These are phyloP conservation scores for Poeciliopsis turrubarensis DNA, from an alignment of 2,113 vertebrate genomes.

Conservation along the genomic window DNA sequence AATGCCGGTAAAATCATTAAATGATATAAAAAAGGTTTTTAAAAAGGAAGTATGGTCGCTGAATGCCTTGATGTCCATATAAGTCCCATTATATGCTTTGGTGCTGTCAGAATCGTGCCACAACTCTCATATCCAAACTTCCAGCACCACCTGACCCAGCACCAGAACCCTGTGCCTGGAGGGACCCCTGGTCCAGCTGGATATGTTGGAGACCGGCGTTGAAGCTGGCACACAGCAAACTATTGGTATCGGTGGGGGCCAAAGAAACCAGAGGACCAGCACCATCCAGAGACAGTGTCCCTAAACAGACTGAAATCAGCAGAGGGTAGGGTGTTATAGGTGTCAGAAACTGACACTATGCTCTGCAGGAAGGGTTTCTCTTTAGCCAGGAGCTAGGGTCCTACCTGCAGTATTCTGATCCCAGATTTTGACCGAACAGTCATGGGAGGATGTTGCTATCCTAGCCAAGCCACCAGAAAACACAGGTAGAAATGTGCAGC, in stretches of 20 bases:
- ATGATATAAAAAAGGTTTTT: background rate
- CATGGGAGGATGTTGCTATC: constrained; percentile 89
- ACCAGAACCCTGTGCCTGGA: constrained; percentile 54
- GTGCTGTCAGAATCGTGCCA: constrained; percentile 66
- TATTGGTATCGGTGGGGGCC: constrained; percentile 77
- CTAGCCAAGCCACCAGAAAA: constrained; percentile 51
- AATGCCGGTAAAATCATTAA: constrained; percentile 26
- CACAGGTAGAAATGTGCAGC: constrained; percentile 87
- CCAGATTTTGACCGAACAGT: constrained; percentile 92
- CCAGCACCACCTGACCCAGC: constrained; percentile 31
- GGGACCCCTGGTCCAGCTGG: constrained; percentile 61
- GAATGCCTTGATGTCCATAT: constrained; percentile 17
- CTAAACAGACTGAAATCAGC: constrained; percentile 82
- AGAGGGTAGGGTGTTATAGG: constrained; percentile 3
- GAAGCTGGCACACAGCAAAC: constrained; percentile 89
- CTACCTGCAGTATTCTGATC: constrained; percentile 89
- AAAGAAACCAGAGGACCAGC: constrained; percentile 87
- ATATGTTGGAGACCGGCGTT: constrained; percentile 86
- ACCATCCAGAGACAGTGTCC: constrained; percentile 84
- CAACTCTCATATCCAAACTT: constrained; percentile 59
- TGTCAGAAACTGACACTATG: background rate
- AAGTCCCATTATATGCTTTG: constrained; percentile 1
- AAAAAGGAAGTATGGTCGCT: background rate
- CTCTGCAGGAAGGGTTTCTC: background rate
- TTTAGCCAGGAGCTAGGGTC: background rate